A percentile compares a stretch with the other conserved stretches of the same genome.
Evolutionary conservation across 2,797 vertebrate species (phyloP).

Genomic region (Poeciliopsis presidionis): DNA sequence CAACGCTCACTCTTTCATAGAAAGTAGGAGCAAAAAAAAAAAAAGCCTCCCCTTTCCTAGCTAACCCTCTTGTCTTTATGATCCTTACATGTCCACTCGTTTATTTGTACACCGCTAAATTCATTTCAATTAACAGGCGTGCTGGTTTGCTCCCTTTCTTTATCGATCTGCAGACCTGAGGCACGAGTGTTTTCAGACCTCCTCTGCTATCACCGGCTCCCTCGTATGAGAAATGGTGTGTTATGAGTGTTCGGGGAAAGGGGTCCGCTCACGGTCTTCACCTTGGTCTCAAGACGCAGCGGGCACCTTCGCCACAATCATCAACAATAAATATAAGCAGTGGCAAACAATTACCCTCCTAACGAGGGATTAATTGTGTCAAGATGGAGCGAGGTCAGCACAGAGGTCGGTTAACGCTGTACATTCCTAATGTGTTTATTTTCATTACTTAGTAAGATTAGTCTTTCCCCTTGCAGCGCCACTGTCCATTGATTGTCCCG

Average conservation of each 20-base stretch:
- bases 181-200: slow-evolving; percentile 50
- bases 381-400: slow-evolving; percentile 81
- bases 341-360: slow-evolving; percentile 82
- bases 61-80: slow-evolving; percentile 42
- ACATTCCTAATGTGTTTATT: slow-evolving; percentile 88
- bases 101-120: slow-evolving; percentile 77
- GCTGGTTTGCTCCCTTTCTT: slow-evolving; percentile 65
- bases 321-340: slow-evolving; percentile 82
- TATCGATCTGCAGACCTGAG: slow-evolving; percentile 75
- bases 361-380: slow-evolving; percentile 86
- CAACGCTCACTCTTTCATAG: slow-evolving; percentile 70
- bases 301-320: slow-evolving; percentile 74
- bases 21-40: slow-evolving; percentile 56
- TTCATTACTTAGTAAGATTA: slow-evolving; percentile 89
- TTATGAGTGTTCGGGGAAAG: neutral
- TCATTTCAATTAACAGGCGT: slow-evolving; percentile 81
- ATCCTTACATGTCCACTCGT: slow-evolving; percentile 71
- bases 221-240: slow-evolving; percentile 8
- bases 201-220: slow-evolving; percentile 44
- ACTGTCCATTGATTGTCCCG: slow-evolving; percentile 85
- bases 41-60: slow-evolving; percentile 45
- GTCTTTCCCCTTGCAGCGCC: slow-evolving; percentile 87
- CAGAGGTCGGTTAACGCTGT: slow-evolving; percentile 70
- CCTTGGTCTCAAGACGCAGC: slow-evolving; percentile 55
- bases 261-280: slow-evolving; percentile 35